Conservation (phyloP, 2,888 invertebrate species). For the Eupsilia transversa region DNA sequence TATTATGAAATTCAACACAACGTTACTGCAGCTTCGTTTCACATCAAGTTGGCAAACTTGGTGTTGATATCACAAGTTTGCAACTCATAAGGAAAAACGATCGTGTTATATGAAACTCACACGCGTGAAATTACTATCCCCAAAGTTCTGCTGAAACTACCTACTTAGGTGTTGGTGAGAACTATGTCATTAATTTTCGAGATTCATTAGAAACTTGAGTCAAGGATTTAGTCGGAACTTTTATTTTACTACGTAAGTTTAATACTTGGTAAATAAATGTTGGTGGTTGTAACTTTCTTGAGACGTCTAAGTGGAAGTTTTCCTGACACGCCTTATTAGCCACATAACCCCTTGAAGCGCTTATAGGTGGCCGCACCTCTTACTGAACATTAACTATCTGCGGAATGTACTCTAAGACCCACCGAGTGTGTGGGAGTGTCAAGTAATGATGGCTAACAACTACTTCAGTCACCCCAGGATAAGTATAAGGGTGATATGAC, state of each 20-base stretch:
- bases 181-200: slow-evolving; percentile 57
- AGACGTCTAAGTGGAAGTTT: slow-evolving; percentile 13
- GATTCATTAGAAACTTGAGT: slow-evolving; percentile 46
- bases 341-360: slow-evolving; percentile 38
- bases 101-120: slow-evolving; percentile 57
- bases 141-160: slow-evolving; percentile 48
- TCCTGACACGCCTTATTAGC: slow-evolving; percentile 19
- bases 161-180: slow-evolving; percentile 51
- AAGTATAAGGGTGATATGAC: not conserved
- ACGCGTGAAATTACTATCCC: slow-evolving; percentile 61
- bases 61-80: slow-evolving; percentile 57
- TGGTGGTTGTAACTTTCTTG: slow-evolving; percentile 13
- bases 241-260: slow-evolving; percentile 43
- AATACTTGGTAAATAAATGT: slow-evolving; percentile 36
- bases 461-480: slow-evolving; percentile 33
- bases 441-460: slow-evolving; percentile 32
- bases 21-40: slow-evolving; percentile 42
- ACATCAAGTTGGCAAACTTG: slow-evolving; percentile 42
- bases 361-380: slow-evolving; percentile 43
- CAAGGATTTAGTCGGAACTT: slow-evolving; percentile 19
- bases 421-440: slow-evolving; percentile 45
- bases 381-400: slow-evolving; percentile 35
- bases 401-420: slow-evolving; percentile 28
- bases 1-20: slow-evolving; percentile 51
- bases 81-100: slow-evolving; percentile 63